Evolutionary conservation across 2,888 invertebrate genomes (phyloP).

Genomic region (Macrophya annulata): DNA sequence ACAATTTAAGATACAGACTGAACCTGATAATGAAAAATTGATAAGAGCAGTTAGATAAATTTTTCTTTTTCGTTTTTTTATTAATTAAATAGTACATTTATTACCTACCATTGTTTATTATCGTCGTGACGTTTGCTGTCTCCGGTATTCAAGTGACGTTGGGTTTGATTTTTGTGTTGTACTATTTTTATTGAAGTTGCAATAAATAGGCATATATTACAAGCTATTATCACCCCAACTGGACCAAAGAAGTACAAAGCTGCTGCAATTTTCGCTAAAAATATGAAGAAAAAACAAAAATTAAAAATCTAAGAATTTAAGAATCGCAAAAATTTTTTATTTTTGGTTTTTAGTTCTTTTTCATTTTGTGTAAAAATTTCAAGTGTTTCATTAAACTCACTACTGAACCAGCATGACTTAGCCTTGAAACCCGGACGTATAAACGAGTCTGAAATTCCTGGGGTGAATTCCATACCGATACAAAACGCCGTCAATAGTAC

Average conservation of each 20-base stretch:
- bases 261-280: constrained; percentile 82
- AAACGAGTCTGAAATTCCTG: constrained; percentile 8
- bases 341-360: background rate
- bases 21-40: constrained; percentile 82
- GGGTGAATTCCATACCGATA: constrained; percentile 36
- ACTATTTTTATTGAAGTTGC: constrained; percentile 86
- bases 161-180: constrained; percentile 85
- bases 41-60: background rate
- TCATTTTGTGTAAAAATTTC: background rate
- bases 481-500: constrained; percentile 33
- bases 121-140: constrained; percentile 85
- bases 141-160: constrained; percentile 83
- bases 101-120: constrained; percentile 82
- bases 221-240: constrained; percentile 84
- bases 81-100: too few species aligned
- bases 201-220: constrained; percentile 86
- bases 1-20: constrained; percentile 89
- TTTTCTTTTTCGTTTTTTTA: background rate
- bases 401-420: constrained; percentile 39
- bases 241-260: constrained; percentile 88
- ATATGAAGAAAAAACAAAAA: background rate
- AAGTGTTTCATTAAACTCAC: background rate
- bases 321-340: background rate
- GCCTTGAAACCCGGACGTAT: constrained; percentile 12
- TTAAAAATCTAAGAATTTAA: background rate